These are phyloP conservation scores for Octodon degus DNA, from an alignment of 2,113 vertebrate genomes.

Conservation along the genomic window DNA sequence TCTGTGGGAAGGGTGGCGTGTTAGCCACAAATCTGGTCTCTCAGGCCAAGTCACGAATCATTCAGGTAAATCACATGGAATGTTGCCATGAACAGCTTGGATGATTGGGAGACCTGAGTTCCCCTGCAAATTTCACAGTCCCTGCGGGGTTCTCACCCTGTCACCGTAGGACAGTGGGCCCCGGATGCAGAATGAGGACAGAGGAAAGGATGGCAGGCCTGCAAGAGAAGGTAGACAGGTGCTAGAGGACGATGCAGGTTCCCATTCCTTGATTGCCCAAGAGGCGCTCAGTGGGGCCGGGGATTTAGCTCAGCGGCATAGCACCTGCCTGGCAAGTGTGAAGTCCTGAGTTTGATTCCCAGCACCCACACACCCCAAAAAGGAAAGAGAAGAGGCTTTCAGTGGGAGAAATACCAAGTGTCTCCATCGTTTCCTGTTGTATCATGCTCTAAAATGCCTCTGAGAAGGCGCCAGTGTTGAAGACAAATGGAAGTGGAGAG, in stretches of 20 bases:
- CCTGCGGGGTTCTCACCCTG: neutral
- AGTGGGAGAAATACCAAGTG: neutral
- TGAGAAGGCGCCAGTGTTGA: neutral
- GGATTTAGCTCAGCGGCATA: too few relatives aligned
- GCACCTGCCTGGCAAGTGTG: too few relatives aligned
- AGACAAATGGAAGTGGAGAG: neutral
- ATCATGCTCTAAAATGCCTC: neutral
- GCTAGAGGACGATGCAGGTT: neutral
- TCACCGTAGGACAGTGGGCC: neutral
- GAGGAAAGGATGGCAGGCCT: neutral
- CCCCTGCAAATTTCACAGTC: neutral
- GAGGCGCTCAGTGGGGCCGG: neutral
- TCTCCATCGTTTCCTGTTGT: neutral
- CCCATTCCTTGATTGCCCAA: neutral
- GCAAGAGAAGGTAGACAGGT: neutral
- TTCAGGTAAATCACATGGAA: neutral
- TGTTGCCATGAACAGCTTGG: neutral
- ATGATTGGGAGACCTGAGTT: neutral
- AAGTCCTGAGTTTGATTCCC: too few relatives aligned
- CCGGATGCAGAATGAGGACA: neutral
- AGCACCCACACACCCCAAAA: too few relatives aligned
- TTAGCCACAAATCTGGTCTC: neutral
- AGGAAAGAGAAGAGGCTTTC: neutral
- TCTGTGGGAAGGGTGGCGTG: neutral
- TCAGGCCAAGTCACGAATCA: neutral